These are phyloP conservation scores for Arremon aurantiirostris DNA, from an alignment of 2,797 vertebrate genomes.

Conservation along the genomic window DNA sequence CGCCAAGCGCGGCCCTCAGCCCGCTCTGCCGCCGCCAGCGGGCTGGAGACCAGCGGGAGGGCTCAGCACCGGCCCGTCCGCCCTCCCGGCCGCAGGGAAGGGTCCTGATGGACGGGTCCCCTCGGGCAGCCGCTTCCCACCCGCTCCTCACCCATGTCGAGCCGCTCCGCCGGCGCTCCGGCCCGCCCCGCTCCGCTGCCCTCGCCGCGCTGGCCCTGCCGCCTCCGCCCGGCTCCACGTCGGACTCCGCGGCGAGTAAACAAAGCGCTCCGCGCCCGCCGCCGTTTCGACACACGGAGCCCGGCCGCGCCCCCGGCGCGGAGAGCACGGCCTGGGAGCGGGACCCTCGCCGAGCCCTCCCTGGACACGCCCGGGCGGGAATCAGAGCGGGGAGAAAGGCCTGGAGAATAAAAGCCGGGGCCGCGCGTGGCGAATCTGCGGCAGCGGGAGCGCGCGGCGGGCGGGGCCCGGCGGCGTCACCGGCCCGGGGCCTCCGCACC, in stretches of 20 bases:
- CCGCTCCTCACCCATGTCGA: slow-evolving; percentile 16
- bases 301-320: too few relatives aligned
- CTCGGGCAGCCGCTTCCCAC: not conserved
- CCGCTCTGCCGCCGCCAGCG: not conserved
- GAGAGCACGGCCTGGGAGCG: too few relatives aligned
- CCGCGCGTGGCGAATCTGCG: not conserved
- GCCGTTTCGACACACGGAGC: not conserved
- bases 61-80: not conserved
- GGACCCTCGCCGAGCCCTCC: too few relatives aligned
- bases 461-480: not conserved
- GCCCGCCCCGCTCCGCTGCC: not conserved
- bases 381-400: not conserved
- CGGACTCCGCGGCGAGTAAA: not conserved
- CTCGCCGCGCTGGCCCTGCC: not conserved
- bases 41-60: not conserved
- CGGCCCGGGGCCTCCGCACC: not conserved
- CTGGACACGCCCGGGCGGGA: rapidly evolving
- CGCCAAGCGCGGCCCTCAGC: not conserved
- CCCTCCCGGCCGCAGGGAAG: not conserved
- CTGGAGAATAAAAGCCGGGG: not conserved
- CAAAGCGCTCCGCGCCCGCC: not conserved
- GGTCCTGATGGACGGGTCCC: not conserved
- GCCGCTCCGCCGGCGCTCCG: not conserved
- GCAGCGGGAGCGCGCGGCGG: not conserved
- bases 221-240: slow-evolving; percentile 18